phyloP scores from a whole-genome alignment of 2,888 invertebrate species.

The Cetonia aurata region DNA sequence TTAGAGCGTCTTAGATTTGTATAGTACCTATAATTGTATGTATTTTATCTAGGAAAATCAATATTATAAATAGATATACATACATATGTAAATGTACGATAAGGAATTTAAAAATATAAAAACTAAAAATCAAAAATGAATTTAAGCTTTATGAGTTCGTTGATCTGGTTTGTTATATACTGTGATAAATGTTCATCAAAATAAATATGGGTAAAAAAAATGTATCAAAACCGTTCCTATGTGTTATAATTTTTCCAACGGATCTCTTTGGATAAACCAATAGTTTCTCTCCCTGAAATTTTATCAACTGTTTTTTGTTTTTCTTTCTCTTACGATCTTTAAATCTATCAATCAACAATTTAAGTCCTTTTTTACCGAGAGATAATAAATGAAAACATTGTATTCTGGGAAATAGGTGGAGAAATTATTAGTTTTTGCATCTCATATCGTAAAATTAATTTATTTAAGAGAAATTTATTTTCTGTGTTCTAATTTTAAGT shows the following conservation, averaged over 20 bases:
- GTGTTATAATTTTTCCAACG: no score
- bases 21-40: not conserved
- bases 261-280: no score
- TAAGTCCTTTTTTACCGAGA: no score
- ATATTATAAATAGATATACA: not conserved
- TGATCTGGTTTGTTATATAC: conserved; percentile 19
- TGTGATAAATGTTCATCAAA: conserved; percentile 29
- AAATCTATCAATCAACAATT: no score
- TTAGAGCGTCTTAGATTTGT: no score
- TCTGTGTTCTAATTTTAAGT: not conserved
- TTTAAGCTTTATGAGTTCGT: conserved; percentile 4
- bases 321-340: no score
- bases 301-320: no score
- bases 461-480: not conserved
- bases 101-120: not conserved
- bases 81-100: conserved; percentile 9
- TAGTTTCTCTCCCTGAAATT: no score
- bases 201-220: not conserved
- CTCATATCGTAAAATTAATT: not conserved
- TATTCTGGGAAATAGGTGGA: no score
- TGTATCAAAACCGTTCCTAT: no score
- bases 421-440: no score
- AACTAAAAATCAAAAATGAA: conserved; percentile 17
- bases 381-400: no score
- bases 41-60: conserved; percentile 9